These are phyloP conservation scores for Hesperia comma DNA, from an alignment of 2,888 invertebrate genomes.

Conservation along the genomic window DNA sequence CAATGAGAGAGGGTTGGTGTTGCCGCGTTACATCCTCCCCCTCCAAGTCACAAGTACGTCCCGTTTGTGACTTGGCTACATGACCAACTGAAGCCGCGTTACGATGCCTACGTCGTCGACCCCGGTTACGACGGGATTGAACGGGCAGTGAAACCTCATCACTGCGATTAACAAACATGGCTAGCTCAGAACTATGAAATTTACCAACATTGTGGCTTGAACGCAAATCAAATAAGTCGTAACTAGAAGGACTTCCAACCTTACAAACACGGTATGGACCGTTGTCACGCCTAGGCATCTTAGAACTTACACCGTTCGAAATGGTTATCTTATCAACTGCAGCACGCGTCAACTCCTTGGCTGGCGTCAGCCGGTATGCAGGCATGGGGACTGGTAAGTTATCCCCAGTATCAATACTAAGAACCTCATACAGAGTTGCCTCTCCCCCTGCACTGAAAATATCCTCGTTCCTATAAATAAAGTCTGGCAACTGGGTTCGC, in stretches of 20 bases:
- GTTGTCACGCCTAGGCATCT: conserved; percentile 35
- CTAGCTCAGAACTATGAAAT: conserved; percentile 1
- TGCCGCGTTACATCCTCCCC: neutral
- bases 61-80: neutral
- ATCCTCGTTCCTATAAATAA: neutral
- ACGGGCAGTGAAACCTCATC: neutral
- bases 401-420: conserved; percentile 48
- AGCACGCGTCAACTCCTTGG: conserved; percentile 37
- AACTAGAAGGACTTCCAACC: conserved; percentile 34
- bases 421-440: neutral
- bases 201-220: neutral
- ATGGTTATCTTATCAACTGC: conserved; percentile 47
- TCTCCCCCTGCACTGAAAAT: conserved; percentile 18
- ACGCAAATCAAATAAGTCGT: neutral
- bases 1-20: neutral
- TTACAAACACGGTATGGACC: conserved; percentile 26
- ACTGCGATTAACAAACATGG: neutral
- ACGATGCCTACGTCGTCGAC: neutral
- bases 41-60: neutral
- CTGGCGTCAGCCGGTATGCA: too few species aligned
- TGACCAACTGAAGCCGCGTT: neutral
- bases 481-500: conserved; percentile 6
- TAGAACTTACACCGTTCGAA: conserved; percentile 29
- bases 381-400: conserved; percentile 43
- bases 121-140: neutral